phyloP scores from a whole-genome alignment of 2,113 vertebrate species.

The Triplophysa tibetana region DNA sequence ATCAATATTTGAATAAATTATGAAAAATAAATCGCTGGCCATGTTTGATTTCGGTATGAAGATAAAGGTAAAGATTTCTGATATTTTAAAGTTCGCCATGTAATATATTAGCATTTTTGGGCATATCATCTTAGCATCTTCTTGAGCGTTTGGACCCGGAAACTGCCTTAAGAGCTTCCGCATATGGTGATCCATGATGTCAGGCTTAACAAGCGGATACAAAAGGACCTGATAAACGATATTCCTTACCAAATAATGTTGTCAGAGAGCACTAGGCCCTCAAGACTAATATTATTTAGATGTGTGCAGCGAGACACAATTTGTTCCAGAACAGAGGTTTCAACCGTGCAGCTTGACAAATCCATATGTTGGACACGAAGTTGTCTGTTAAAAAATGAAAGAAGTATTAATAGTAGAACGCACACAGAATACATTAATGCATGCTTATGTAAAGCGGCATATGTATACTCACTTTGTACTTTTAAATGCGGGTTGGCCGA shows the following conservation, averaged over 20 bases:
- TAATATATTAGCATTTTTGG: too few species aligned
- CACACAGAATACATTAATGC: not conserved
- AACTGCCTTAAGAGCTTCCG: too few species aligned
- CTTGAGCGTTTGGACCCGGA: too few species aligned
- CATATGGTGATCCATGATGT: too few species aligned
- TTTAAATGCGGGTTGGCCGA: slow-evolving; percentile 75
- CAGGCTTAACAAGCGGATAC: too few species aligned
- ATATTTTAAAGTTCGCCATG: too few species aligned
- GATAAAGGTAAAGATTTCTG: too few species aligned
- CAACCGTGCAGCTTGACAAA: slow-evolving; percentile 83
- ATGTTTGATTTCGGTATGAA: too few species aligned
- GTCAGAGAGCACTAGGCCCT: slow-evolving; percentile 86
- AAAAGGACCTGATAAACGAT: not conserved
- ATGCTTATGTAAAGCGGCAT: too few species aligned
- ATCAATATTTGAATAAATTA: too few species aligned
- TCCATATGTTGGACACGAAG: slow-evolving; percentile 84
- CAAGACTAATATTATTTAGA: slow-evolving; percentile 84
- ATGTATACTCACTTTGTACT: slow-evolving; percentile 78
- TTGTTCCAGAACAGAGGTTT: slow-evolving; percentile 70
- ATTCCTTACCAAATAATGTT: slow-evolving; percentile 76
- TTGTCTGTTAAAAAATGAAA: slow-evolving; percentile 61
- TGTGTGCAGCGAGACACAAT: slow-evolving; percentile 77
- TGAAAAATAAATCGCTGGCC: too few species aligned
- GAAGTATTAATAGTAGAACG: not conserved
- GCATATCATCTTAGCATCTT: too few species aligned